Evolutionary conservation across 2,797 vertebrate species (phyloP).

Genomic region (Acropternis orthonyx): DNA sequence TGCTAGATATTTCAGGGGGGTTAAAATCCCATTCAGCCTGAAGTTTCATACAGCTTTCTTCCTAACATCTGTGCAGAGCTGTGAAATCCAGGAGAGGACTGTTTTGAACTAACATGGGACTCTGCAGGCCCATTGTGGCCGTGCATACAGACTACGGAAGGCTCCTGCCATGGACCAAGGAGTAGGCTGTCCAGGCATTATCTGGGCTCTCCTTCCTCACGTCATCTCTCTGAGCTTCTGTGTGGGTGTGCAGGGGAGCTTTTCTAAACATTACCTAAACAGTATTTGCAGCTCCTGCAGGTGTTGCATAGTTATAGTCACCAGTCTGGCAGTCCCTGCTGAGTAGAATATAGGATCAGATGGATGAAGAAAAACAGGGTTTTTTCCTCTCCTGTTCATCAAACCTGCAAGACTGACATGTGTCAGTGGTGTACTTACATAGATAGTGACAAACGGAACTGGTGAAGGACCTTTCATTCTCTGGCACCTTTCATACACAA

Average conservation of each 20-base stretch:
- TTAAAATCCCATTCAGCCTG: neutral
- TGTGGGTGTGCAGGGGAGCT: neutral
- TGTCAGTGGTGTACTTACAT: neutral
- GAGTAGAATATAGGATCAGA: neutral
- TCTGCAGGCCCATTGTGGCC: rapidly evolving
- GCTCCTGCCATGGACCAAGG: neutral
- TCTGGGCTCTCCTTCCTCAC: neutral
- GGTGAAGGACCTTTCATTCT: neutral
- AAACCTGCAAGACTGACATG: neutral
- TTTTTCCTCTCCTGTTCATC: neutral
- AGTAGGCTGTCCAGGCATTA: neutral
- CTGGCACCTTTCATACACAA: neutral
- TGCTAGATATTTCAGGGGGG: neutral
- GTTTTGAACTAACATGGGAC: neutral
- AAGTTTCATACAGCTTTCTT: neutral
- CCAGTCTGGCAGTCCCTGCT: neutral
- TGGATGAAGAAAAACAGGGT: neutral
- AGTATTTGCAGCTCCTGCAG: neutral
- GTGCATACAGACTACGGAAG: rapidly evolving
- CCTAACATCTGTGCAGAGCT: neutral
- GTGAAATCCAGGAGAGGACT: neutral
- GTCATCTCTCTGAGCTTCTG: neutral
- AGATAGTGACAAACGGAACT: neutral
- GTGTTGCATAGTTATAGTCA: neutral
- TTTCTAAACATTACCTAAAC: neutral